Conservation (phyloP, 1,140 invertebrate species). For the Lucilia cuprina region DNA sequence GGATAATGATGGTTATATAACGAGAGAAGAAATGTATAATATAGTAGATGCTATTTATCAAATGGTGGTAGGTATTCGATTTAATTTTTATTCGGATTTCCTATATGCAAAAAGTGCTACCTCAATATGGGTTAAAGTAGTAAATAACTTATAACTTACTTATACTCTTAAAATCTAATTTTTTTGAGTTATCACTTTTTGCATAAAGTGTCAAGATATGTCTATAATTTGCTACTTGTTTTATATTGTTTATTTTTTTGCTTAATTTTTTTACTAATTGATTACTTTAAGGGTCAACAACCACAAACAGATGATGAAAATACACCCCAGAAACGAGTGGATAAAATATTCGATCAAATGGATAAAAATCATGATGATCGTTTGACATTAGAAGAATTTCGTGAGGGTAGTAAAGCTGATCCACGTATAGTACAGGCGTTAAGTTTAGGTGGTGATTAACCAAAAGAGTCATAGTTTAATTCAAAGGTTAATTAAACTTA, state of each 20-base stretch:
- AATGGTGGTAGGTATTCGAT: conserved; percentile 87
- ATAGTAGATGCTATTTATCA: conserved; percentile 99
- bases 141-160: no score
- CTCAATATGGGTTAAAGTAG: no score
- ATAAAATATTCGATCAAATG: conserved; percentile 98
- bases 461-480: conserved; percentile 44
- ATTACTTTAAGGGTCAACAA: conserved; percentile 76
- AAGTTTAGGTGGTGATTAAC: conserved; percentile 78
- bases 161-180: neutral
- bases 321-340: conserved; percentile 93
- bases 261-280: neutral
- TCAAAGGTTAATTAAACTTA: conserved; percentile 22
- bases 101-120: no score
- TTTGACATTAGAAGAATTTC: conserved; percentile 96
- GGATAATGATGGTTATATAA: conserved; percentile 98
- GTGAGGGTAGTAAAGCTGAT: conserved; percentile 98
- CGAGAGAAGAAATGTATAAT: conserved; percentile 97
- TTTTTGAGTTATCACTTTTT: no score
- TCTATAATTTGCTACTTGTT: neutral
- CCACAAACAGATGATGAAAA: conserved; percentile 92
- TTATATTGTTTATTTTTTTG: neutral
- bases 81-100: neutral
- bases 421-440: conserved; percentile 97
- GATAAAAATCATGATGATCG: conserved; percentile 98
- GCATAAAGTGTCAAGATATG: no score